Percentiles rank a stretch among this genome's conserved stretches.
Evolutionary conservation across 2,888 invertebrate genomes (phyloP).

Genomic region (Cephus pygmeus): DNA sequence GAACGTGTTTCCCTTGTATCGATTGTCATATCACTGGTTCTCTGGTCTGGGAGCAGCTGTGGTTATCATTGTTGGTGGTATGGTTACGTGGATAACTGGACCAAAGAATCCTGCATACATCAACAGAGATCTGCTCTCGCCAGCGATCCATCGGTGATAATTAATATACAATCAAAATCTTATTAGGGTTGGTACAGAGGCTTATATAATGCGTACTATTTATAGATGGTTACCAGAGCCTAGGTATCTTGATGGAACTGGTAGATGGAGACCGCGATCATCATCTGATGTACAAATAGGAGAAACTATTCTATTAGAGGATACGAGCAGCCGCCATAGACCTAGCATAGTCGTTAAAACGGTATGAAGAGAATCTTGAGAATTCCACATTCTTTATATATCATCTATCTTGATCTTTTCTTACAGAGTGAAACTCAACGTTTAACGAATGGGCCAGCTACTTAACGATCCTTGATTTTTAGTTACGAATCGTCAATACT

Average conservation of each 20-base stretch:
- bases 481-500: neutral
- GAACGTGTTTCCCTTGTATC: constrained; percentile 78
- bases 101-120: constrained; percentile 67
- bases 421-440: neutral
- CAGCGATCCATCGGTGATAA: constrained; percentile 68
- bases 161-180: constrained; percentile 31
- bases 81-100: constrained; percentile 73
- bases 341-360: neutral
- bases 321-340: neutral
- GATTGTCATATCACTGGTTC: constrained; percentile 85
- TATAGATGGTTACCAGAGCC: neutral
- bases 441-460: neutral
- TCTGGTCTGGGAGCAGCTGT: constrained; percentile 78
- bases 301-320: neutral
- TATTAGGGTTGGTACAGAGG: neutral
- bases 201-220: neutral
- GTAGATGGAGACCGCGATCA: neutral
- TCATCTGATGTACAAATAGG: neutral
- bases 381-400: neutral
- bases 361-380: neutral
- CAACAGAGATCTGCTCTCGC: constrained; percentile 73
- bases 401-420: neutral
- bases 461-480: neutral
- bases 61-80: constrained; percentile 76
- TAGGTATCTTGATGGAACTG: neutral